Base-by-base conservation (phyloP, 2,888 invertebrate species). In the Chymomyza caudatula region DNA sequence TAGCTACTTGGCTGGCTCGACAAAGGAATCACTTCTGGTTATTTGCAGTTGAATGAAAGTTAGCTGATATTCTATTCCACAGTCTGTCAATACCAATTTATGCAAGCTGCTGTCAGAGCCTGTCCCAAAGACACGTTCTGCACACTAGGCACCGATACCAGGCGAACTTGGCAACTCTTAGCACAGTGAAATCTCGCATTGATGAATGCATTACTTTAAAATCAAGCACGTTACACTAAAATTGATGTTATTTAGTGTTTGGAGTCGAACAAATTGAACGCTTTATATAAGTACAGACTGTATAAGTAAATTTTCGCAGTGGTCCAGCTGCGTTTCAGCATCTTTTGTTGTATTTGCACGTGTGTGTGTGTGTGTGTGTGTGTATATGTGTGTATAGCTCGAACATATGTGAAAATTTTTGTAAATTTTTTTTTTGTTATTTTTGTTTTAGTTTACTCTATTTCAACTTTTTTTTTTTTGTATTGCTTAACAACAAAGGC, bases 71-170 rank as follows among this genome's bases (percentile, higher is more conserved):
- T 69, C 71, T 72, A 76, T 79, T 63, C 71, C 70, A 75, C 73
- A 70, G 79, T 77, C 82, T 79, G 77, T 73, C 79, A 79, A 82
- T 82, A 82, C 75, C 77, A 82, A 79, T 79, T 82, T 79, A 82
- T 79, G 82, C 79, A 82, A 79, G 76, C 82, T 80, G 79, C 72
- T 77, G 75, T 73, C 69, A 53, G 68, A 60, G 55, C 43, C 56
- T 49, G 69, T 56, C 23, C 61, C 66, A 69, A 63, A 60, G 67
- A 61, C 73, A 61, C 58, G 56, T 60, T 44, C 56, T 29, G 29
- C 29, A 37, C 29, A 37, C 11, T 2, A 37, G 29, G 29, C 29
- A 29, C 8, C 6, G n/a, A n/a, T n/a, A 29, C 8, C 11, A 11
- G 29, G 11, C 29, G 29, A 29, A 5, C 8, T 11, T 37, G 29